Base-by-base conservation (phyloP, 1,140 invertebrate genomes). In the Lepidurus couesii region DNA sequence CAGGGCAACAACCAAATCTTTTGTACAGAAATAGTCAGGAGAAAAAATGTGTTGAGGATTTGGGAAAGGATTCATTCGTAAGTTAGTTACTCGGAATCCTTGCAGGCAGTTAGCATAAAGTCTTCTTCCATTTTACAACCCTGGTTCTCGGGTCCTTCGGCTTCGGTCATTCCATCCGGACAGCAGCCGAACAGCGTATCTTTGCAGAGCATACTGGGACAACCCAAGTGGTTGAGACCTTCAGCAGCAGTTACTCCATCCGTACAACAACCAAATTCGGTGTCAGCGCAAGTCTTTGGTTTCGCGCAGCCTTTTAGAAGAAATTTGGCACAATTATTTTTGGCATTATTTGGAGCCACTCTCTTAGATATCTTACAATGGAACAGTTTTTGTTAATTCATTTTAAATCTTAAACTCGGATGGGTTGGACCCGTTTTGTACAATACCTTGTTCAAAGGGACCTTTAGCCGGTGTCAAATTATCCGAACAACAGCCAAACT, bases 401-500 rank as follows among this genome's bases (percentile, higher is more conserved):
- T 43, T 21, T 1, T 9, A 75, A 42, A 34, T 1, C 16, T 10
- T 26, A 1, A 75, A 34, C 44, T 42, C 42, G 34, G 34, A 75
- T n/a, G 10, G 5, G 44, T 16, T n/a, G 5, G 26, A 3, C 44
- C 44, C n/a, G 9, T 26, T 47, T 24, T 24, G 34, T 4, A 34
- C 34, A 34, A 4, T 79, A 79, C 78, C 78, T 34, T 45, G 34
- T 75, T 79, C 78, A 45, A 79, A 79, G 8, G 78, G 78, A 82
- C 96, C 97, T 82, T 88, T 85, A 42, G 96, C 95, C 7, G 89
- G 82, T 7, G 93, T 95, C 79, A 90, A 89, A n/a, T 90, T 91
- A 84, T 98, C 96, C n/a, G 91, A 91, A 85, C 97, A 98, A 83
- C 96, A 98, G 13, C 96, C 95, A 83, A 92, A 97, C 80, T 89